Evolutionary conservation across 2,888 invertebrate genomes (phyloP).

Genomic region (Osmoderma eremita): DNA sequence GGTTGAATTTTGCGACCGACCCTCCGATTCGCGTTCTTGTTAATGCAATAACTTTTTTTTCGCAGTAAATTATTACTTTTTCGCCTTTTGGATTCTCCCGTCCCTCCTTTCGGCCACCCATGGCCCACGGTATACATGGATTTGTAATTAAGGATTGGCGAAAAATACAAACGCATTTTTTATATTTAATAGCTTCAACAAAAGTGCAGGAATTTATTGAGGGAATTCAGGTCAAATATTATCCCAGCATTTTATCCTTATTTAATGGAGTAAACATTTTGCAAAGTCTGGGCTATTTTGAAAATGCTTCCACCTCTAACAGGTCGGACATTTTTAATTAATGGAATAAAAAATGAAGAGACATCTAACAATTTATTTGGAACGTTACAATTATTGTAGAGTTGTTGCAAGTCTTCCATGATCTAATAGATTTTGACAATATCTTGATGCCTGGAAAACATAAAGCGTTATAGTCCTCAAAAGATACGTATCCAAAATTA

Average conservation of each 20-base stretch:
- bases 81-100: not conserved
- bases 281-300: too few relatives aligned
- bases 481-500: too few relatives aligned
- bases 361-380: too few relatives aligned
- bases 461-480: too few relatives aligned
- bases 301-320: too few relatives aligned
- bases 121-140: conserved; percentile 4
- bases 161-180: conserved; percentile 24
- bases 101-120: conserved; percentile 12
- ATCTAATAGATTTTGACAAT: too few relatives aligned
- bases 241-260: not conserved
- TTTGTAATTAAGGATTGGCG: conserved; percentile 14
- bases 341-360: too few relatives aligned
- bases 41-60: conserved; percentile 40
- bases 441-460: too few relatives aligned
- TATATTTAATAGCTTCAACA: conserved; percentile 11
- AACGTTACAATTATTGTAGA: too few relatives aligned
- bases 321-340: too few relatives aligned
- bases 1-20: conserved; percentile 42
- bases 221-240: not conserved
- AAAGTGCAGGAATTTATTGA: not conserved
- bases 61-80: conserved; percentile 32
- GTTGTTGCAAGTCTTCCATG: too few relatives aligned
- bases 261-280: not conserved
- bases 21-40: conserved; percentile 35